These are phyloP conservation scores for Omphaloscelis lunosa DNA, from an alignment of 2,888 invertebrate species.

Conservation along the genomic window DNA sequence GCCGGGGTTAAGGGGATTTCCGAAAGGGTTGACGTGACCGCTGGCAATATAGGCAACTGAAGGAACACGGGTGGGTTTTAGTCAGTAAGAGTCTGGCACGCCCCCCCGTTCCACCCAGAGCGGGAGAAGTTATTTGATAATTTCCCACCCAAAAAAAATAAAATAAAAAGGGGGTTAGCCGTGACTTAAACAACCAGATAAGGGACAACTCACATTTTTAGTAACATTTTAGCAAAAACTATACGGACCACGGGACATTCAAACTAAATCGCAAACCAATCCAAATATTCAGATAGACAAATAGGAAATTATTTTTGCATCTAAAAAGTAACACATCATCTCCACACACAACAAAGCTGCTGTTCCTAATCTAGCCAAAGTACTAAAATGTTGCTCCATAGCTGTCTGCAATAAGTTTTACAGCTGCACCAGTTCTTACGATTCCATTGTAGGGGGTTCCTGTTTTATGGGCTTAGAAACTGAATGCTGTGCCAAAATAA, in stretches of 20 bases:
- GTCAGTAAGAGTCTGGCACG: no score
- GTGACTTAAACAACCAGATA: background rate
- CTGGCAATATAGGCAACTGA: no score
- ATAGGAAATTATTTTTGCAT: background rate
- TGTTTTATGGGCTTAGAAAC: conserved; percentile 37
- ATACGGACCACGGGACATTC: background rate
- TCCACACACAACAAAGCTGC: conserved; percentile 11
- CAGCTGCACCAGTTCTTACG: conserved; percentile 12
- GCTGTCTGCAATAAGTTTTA: conserved; percentile 41
- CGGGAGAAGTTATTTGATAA: no score
- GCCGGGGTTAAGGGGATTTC: no score
- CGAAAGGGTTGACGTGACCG: no score
- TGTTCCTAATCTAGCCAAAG: conserved; percentile 36
- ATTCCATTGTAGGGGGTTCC: conserved; percentile 23
- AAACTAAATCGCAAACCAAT: background rate
- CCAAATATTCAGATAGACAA: background rate
- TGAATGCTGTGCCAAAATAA: conserved; percentile 46
- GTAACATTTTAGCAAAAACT: background rate
- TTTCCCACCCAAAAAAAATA: no score
- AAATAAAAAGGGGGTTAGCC: no score
- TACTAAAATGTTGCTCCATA: conserved; percentile 27
- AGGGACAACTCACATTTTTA: background rate
- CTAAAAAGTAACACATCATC: background rate
- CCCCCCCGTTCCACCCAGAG: no score
- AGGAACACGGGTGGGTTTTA: no score